Evolutionary conservation across 2,888 invertebrate species (phyloP).

Genomic region (Scelioninae gen. 1): DNA sequence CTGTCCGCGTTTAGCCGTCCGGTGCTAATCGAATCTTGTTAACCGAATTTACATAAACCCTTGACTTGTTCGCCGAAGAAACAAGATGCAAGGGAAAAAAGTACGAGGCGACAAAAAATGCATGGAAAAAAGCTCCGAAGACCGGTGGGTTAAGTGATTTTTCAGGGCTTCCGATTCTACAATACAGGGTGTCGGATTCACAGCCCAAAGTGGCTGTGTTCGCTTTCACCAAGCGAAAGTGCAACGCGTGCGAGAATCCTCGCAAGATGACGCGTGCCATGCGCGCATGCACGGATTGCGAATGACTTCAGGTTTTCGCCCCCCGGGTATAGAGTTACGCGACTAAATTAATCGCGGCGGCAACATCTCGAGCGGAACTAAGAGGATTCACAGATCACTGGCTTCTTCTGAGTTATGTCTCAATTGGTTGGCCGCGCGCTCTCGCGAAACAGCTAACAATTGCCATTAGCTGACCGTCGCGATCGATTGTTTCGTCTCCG

Average conservation of each 20-base stretch:
- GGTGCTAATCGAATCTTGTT: constrained; percentile 56
- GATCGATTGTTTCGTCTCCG: constrained; percentile 45
- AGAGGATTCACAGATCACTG: constrained; percentile 74
- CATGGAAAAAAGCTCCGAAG: constrained; percentile 12
- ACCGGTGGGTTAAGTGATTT: constrained; percentile 57
- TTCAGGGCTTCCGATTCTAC: constrained; percentile 53
- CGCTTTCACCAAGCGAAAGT: too few species aligned
- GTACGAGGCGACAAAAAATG: constrained; percentile 2
- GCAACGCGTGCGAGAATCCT: constrained; percentile 65
- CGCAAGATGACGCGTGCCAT: constrained; percentile 71
- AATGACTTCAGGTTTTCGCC: constrained; percentile 74
- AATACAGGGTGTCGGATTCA: too few species aligned
- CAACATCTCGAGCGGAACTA: constrained; percentile 72
- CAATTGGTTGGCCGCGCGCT: constrained; percentile 64
- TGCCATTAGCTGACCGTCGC: constrained; percentile 59
- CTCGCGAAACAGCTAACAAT: constrained; percentile 69
- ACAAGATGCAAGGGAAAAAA: constrained; percentile 1
- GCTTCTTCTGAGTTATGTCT: constrained; percentile 72
- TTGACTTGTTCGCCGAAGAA: not conserved
- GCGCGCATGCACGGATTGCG: constrained; percentile 74
- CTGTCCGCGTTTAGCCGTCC: not conserved
- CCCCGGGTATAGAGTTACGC: constrained; percentile 70
- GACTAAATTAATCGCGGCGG: constrained; percentile 74
- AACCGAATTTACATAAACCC: constrained; percentile 47
- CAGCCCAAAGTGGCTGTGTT: too few species aligned